Evolutionary conservation across 1,140 invertebrate species (phyloP).

Genomic region (Triops longicaudatus): DNA sequence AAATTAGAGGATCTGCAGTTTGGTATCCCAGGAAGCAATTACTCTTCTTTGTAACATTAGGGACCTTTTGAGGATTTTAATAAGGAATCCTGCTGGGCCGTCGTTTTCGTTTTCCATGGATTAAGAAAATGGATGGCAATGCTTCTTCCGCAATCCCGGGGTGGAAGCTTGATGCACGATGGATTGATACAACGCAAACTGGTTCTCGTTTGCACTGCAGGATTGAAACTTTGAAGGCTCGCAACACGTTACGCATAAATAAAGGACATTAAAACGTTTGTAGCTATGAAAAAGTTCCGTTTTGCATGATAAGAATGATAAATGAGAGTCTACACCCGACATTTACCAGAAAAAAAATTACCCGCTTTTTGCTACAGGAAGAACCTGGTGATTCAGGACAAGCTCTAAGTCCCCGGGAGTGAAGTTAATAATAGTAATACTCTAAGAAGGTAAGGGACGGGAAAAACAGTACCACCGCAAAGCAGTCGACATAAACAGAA

Average conservation of each 20-base stretch:
- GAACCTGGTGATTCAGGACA: neutral
- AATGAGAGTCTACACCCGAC: neutral
- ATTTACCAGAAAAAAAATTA: neutral
- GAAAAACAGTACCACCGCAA: neutral
- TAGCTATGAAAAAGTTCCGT: neutral
- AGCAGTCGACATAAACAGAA: neutral
- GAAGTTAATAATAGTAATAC: neutral
- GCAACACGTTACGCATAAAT: neutral
- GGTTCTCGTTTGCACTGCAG: neutral
- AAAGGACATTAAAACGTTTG: neutral
- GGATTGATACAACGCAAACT: neutral
- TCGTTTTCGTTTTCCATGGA: neutral
- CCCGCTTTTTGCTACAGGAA: neutral
- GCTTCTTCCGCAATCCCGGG: too few relatives aligned
- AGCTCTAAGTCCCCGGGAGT: neutral
- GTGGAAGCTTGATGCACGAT: too few relatives aligned
- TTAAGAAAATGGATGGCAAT: neutral
- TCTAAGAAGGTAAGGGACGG: neutral
- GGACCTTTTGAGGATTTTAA: neutral
- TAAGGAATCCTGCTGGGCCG: neutral
- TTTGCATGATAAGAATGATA: constrained; percentile 3
- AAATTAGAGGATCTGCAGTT: neutral
- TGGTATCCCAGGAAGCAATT: neutral
- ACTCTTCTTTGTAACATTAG: neutral
- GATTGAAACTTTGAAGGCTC: neutral